Evolutionary conservation across 2,888 invertebrate genomes (phyloP), one percentile per base, ranked within the genome.

Genomic region (Leptarthrus brevirostris): DNA sequence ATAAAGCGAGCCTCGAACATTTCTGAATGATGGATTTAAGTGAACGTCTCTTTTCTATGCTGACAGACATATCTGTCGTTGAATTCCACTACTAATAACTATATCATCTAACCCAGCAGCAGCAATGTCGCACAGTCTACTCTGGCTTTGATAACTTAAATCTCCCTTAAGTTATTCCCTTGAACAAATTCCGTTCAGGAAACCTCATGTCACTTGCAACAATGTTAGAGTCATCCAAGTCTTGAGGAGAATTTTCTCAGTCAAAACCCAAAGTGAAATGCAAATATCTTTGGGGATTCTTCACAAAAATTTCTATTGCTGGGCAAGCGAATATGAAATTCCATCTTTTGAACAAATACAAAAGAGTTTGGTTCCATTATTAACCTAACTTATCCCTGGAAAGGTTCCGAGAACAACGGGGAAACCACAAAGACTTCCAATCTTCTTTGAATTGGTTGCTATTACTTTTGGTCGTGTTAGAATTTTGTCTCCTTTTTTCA

Each of bases 301-400:
- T 64, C 24, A 12, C 22, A 26, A 40, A 40, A 40, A 40, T 40
- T 66, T 66, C 49, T 66, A 52, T 52, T 52, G 69, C 12, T 69
- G 30, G 52, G 20, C 18, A 34, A 69, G 52, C 30, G 30, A 69
- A 69, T 52, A 49, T 52, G 34, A 69, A 69, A 52, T 69, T 69
- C 34, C 34, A 54, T 54, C 30, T 24, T 24, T 5, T 52, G 52
- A 18, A 16, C 18, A 69, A 30, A 52, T 69, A 69, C 52, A 47
- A 69, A 52, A 20, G 24, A 69, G 30, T 52, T 52, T 69, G 16
- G 14, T 26, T 52, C 30, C 10, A 20, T 69, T 69, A 69, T 69
- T 69, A 69, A 69, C 52, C 52, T 40, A 47, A 52, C 16, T 47
- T 14, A 49, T 49, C 12, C 12, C 14, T 1, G 56, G 16, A 26